A percentile compares a stretch with the other conserved stretches of the same genome.
Conservation (phyloP, 2,113 vertebrate species). For the Python bivittatus region DNA sequence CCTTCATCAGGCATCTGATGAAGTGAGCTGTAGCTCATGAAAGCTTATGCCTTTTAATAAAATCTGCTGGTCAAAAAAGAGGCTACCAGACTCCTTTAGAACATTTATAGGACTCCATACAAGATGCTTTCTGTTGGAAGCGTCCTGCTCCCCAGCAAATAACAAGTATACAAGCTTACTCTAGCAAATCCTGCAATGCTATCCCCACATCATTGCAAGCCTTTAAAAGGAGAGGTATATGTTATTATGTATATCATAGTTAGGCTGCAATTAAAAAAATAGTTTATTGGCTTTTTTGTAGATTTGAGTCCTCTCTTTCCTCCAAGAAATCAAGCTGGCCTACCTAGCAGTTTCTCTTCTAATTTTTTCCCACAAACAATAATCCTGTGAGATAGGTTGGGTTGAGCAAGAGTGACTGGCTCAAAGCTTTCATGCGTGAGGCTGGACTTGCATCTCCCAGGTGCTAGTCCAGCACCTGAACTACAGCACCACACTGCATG, state of each 20-base stretch:
- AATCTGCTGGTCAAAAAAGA: not conserved
- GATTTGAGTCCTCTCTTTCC: not conserved
- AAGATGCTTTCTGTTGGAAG: not conserved
- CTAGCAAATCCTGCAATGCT: not conserved
- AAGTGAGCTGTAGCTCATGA: not conserved
- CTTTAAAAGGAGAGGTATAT: not conserved
- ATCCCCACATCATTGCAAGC: not conserved
- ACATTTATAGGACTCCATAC: not conserved
- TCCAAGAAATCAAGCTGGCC: not conserved
- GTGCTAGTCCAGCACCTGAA: no score
- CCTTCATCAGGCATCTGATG: not conserved
- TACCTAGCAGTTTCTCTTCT: not conserved
- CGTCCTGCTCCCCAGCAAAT: not conserved
- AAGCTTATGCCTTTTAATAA: not conserved
- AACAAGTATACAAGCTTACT: not conserved
- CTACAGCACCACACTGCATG: not conserved
- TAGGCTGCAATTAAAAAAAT: not conserved
- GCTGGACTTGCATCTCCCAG: not conserved
- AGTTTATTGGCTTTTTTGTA: not conserved
- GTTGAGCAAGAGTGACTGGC: not conserved
- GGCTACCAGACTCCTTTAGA: not conserved
- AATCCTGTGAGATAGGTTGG: not conserved
- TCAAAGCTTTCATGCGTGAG: not conserved
- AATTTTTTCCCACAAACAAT: not conserved
- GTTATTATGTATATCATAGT: not conserved